Base-by-base conservation (phyloP, 2,797 vertebrate genomes). In the Paramormyrops hopkinsi region DNA sequence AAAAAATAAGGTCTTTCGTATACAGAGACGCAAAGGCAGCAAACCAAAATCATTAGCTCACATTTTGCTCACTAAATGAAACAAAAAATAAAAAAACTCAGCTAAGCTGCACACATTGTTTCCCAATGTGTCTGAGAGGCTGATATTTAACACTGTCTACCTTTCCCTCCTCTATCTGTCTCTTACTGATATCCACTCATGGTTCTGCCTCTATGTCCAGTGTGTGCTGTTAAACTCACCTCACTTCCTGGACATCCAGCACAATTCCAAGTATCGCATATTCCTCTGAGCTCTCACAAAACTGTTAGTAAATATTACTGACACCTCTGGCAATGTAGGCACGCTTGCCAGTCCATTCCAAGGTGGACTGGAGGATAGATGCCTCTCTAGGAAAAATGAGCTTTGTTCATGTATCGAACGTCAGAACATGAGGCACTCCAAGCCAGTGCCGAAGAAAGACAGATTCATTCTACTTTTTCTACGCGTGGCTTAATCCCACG, bases 281-380 rank as follows among this genome's bases (percentile, higher is more conserved):
- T 44, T 44, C 65, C 29, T 44, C 87, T 88, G 48, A 89, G 73
- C 56, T 59, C 46, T 22, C 65, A 37, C 53, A 83, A 19, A 87
- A 65, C 12, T 90, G 37, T 89, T 46, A 79, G 87, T 44, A 22
- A 59, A 90, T 54, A 89, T 88, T 86, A 93, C 93, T 90, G 86
- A 79, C 92, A 93, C 91, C 92, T 53, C 90, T 29, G 69, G 89
- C 89, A 92, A 84, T 88, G 62, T 53, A 90, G 88, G 89, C 84
- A 4, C 29, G 17, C 89, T 89, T 89, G 48, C 88, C 86, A 51
- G 14, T 90, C 90, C 92, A 82, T 59, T 90, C 90, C 90, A 88
- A 89, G 90, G 88, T 86, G 90, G 88, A 48, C 2, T 84, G 82
- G 41, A 14, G 46, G 82, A 48, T 25, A 51, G 48, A 85, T 51